Base-by-base conservation (phyloP, 53 echinoderm and acorn worm species). In the Holothuria scabra region DNA sequence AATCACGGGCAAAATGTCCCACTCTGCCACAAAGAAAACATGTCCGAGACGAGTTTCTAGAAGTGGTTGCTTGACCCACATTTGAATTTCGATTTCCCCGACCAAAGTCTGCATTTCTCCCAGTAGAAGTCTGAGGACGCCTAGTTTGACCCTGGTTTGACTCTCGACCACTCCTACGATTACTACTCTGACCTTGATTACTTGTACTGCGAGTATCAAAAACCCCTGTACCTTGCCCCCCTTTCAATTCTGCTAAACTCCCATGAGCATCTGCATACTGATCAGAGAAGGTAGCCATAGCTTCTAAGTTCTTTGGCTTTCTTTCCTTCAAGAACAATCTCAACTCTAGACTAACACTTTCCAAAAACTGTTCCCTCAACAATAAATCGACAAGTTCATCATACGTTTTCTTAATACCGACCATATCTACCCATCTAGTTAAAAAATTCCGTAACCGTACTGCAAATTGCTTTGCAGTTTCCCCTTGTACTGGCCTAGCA, bases 361-460 rank as follows among this genome's bases (percentile, higher is more conserved):
- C 18, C 78, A 78, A 56, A 78, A 52, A 78, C 21, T 78, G 78
- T 78, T 25, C 78, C 8, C 26, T 78, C 13, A 49, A 78, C 23
- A 49, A 78, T 21, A 29, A 56, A 52, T 24, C 26, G 4, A 21
- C 23, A 41, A 78, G 55, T 24, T 78, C 22, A 9, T 78, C 11
- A 78, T 23, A 33, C n/a, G n/a, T n/a, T n/a, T n/a, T n/a, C n/a
- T n/a, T n/a, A n/a, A n/a, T n/a, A n/a, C n/a, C n/a, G n/a, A n/a
- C n/a, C n/a, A n/a, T n/a, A n/a, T n/a, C n/a, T n/a, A n/a, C n/a
- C n/a, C n/a, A n/a, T n/a, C n/a, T n/a, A n/a, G n/a, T n/a, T n/a
- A n/a, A n/a, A n/a, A n/a, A n/a, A n/a, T n/a, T n/a, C n/a, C n/a
- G n/a, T n/a, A n/a, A n/a, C n/a, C n/a, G n/a, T n/a, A n/a, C n/a